phyloP scores from a whole-genome alignment of 2,113 vertebrate species.

The Zingel zingel region DNA sequence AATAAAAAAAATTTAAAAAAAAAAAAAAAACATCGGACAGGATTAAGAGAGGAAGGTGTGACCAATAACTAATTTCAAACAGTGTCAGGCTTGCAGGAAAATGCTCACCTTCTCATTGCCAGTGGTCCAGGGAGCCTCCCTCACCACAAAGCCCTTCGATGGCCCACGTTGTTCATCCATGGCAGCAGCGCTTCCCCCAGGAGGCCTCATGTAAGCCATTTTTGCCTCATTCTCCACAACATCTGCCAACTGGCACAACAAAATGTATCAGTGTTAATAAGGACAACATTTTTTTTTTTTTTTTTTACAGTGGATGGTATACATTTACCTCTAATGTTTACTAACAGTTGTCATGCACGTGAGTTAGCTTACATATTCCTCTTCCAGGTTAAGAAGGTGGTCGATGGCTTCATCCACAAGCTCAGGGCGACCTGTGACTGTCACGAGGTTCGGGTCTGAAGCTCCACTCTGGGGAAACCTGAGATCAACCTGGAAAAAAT shows the following conservation, averaged over 20 bases:
- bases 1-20: too few relatives aligned
- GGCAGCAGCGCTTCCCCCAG: slow-evolving; percentile 77
- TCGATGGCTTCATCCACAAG: slow-evolving; percentile 98
- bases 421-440: slow-evolving; percentile 95
- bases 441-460: slow-evolving; percentile 94
- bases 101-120: slow-evolving; percentile 90
- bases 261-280: background rate
- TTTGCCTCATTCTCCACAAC: slow-evolving; percentile 94
- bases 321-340: fast-evolving
- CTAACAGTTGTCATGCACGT: fast-evolving
- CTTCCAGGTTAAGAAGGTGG: slow-evolving; percentile 97
- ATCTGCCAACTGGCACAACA: slow-evolving; percentile 88
- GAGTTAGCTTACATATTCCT: slow-evolving; percentile 93
- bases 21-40: background rate
- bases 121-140: slow-evolving; percentile 96
- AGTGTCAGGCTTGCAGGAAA: background rate
- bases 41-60: background rate
- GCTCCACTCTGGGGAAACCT: slow-evolving; percentile 96
- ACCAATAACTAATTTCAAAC: background rate
- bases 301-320: too few relatives aligned
- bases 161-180: slow-evolving; percentile 88
- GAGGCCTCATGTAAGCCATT: slow-evolving; percentile 93
- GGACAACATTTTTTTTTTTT: background rate
- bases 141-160: slow-evolving; percentile 98
- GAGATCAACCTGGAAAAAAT: slow-evolving; percentile 91